Conservation (phyloP, 1,140 invertebrate species). For the Neuroterus valhalla region DNA sequence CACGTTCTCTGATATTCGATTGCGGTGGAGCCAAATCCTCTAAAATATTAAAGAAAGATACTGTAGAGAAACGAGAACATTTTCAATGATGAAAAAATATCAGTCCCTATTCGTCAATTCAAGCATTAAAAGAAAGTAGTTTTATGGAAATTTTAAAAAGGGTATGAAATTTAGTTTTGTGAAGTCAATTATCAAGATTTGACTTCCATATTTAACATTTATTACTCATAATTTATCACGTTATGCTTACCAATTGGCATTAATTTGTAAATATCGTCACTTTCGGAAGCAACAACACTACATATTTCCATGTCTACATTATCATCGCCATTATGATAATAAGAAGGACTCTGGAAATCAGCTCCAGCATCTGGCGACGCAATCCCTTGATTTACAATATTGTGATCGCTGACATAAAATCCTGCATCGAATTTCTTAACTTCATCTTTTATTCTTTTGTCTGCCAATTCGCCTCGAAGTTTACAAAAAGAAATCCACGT, state of each 20-base stretch:
- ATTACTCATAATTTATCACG: no score
- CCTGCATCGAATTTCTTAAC: neutral
- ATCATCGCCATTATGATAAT: no score
- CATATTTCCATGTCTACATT: neutral
- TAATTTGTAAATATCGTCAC: no score
- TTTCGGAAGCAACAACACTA: neutral
- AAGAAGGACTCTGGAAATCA: no score
- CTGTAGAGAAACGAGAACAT: neutral
- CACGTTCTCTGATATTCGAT: constrained; percentile 19
- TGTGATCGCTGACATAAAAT: neutral
- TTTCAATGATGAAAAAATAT: neutral
- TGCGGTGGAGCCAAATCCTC: constrained; percentile 45
- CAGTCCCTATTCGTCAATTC: neutral
- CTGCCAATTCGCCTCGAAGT: neutral
- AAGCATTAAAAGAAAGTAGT: no score
- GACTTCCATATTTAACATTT: no score
- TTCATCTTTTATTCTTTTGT: neutral
- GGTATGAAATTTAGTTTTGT: no score
- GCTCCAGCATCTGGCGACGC: neutral
- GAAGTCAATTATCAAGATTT: no score
- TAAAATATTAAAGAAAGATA: constrained; percentile 32
- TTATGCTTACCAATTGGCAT: no score
- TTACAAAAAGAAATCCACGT: neutral
- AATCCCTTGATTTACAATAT: neutral
- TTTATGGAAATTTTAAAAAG: no score